phyloP scores from a whole-genome alignment of 2,113 vertebrate genomes.

The Chloroceryle aenea region DNA sequence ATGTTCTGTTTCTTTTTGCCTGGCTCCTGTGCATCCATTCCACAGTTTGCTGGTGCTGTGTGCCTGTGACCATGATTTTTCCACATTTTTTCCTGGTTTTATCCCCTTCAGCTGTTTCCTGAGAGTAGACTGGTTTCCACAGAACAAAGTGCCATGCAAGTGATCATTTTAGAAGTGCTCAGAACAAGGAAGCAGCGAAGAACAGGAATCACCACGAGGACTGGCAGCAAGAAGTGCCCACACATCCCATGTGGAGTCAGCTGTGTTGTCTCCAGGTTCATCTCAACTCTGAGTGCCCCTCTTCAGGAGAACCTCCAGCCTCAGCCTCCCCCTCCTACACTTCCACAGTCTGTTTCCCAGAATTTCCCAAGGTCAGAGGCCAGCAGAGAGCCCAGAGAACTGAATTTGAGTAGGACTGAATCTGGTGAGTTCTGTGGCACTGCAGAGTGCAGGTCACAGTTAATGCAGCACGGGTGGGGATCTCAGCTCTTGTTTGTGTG shows the following conservation, averaged over 20 bases:
- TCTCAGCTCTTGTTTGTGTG: neutral
- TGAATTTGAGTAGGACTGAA: neutral
- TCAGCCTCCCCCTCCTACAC: neutral
- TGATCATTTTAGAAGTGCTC: neutral
- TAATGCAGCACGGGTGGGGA: neutral
- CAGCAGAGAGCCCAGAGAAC: neutral
- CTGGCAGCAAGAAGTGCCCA: neutral
- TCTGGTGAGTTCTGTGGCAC: neutral
- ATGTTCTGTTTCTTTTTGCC: neutral
- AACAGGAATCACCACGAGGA: neutral
- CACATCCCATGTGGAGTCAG: neutral
- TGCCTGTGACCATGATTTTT: neutral
- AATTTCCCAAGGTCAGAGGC: neutral
- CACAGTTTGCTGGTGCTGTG: neutral
- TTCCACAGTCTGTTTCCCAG: neutral
- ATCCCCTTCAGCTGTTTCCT: neutral
- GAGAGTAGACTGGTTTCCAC: neutral
- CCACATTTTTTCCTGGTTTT: neutral
- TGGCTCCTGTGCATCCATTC: neutral
- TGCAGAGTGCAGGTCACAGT: neutral
- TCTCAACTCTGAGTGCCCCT: neutral
- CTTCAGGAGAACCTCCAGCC: neutral
- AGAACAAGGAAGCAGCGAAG: neutral
- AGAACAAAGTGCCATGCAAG: slow-evolving; percentile 14
- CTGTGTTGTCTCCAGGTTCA: neutral